Base-by-base conservation (phyloP, 2,888 invertebrate genomes). In the Drosophila peninsularis region DNA sequence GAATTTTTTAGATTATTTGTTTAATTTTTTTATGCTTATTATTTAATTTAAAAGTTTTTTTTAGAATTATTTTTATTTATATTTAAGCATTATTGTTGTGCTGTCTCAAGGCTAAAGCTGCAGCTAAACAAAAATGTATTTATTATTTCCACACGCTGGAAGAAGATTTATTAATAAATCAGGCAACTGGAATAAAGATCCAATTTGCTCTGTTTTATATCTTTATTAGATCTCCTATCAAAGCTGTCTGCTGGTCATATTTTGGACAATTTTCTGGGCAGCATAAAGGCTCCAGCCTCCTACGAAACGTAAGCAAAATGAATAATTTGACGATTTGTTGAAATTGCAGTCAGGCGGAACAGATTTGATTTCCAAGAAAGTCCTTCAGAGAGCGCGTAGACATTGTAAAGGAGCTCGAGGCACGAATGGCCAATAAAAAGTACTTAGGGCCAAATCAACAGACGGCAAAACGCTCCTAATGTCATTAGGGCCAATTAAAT, bases 401-500 rank as follows among this genome's bases (percentile, higher is more conserved):
- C 9, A 36, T 17, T 37, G 57, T 7, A 2, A 50, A 50, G 14
- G 21, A 5, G 5, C 37, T n/a, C 7, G 30, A 36, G 4, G 57
- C 50, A 45, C 30, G 32, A 74, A 54, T 42, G 34, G 2, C 30
- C 3, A 56, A 57, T 53, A n/a, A 32, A 63, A 78, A 44, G 36
- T 47, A 61, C 44, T 47, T 54, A 66, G 57, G 60, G 41, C 27
- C 50, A 19, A 41, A 45, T 53, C 24, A 57, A 49, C 37, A 64
- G 41, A 47, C 44, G 17, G 39, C 27, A 39, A 34, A 45, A 30
- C 24, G 24, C 37, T n/a, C 19, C 7, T 11, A 24, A 42, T 19
- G 41, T 17, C 42, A 53, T 60, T 50, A 37, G 44, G 37, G 27
- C 47, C 55, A 69, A 74, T 76, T 76, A 74, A 60, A 52, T 78